These are phyloP conservation scores for Sylvilagus bachmani DNA, from an alignment of 2,113 vertebrate genomes.

Conservation along the genomic window DNA sequence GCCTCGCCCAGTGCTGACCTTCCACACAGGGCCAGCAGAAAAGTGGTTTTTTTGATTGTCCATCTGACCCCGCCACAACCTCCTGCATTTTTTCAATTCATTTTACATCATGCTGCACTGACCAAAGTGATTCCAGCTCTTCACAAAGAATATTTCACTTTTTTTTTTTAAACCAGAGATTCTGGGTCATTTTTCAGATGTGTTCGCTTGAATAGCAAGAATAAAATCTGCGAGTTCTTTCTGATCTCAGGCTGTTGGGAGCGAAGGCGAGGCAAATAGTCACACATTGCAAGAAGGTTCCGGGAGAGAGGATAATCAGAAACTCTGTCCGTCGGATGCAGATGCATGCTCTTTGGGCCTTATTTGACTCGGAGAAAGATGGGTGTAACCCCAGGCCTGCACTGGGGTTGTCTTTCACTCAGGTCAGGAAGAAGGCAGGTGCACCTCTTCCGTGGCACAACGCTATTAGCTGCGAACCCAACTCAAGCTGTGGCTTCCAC, in stretches of 20 bases:
- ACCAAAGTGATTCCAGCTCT: conserved; percentile 51
- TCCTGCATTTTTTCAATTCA: conserved; percentile 64
- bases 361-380: neutral
- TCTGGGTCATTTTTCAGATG: conserved; percentile 61
- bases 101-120: conserved; percentile 64
- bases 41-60: conserved; percentile 74
- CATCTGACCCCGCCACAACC: conserved; percentile 65
- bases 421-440: neutral
- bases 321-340: neutral
- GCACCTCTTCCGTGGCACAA: neutral
- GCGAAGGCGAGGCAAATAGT: neutral
- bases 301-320: neutral
- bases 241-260: neutral
- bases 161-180: conserved; percentile 42
- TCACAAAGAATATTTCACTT: conserved; percentile 64
- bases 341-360: neutral
- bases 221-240: conserved; percentile 30
- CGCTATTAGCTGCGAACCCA: neutral
- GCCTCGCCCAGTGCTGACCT: conserved; percentile 60
- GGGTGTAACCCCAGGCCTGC: neutral
- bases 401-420: neutral
- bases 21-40: conserved; percentile 57
- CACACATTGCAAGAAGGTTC: neutral
- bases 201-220: conserved; percentile 44
- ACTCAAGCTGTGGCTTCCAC: too few relatives aligned